A percentile compares a stretch with the other conserved stretches of the same genome.
Evolutionary conservation across 2,113 vertebrate species (phyloP).

Genomic region (Formicarius rufipectus): DNA sequence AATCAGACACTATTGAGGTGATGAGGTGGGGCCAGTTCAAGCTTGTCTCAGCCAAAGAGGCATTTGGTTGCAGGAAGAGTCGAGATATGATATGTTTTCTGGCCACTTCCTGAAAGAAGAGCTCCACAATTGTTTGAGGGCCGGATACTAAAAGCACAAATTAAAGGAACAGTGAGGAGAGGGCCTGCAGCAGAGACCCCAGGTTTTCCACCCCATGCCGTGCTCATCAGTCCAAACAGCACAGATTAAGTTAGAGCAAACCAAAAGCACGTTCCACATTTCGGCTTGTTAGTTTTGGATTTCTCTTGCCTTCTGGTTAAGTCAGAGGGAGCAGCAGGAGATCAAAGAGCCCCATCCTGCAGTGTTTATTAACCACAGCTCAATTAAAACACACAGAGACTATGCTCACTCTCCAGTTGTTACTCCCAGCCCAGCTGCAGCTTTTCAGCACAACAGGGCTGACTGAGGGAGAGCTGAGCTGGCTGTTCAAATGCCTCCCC

Average conservation of each 20-base stretch:
- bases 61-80: constrained; percentile 80
- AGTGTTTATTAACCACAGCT: background rate
- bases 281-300: background rate
- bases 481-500: background rate
- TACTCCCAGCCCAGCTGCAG: background rate
- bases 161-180: background rate
- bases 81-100: constrained; percentile 85
- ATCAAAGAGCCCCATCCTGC: constrained; percentile 2
- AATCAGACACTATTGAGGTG: constrained; percentile 79
- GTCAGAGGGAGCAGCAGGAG: constrained; percentile 25
- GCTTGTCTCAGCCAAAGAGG: constrained; percentile 61
- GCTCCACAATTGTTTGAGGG: constrained; percentile 90
- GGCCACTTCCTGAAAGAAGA: constrained; percentile 91
- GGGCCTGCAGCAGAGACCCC: background rate
- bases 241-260: background rate
- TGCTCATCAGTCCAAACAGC: background rate
- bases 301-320: background rate
- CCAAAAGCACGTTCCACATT: background rate
- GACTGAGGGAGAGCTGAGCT: background rate
- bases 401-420: background rate
- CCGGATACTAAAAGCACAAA: constrained; percentile 69
- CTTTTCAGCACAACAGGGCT: background rate
- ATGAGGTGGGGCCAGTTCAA: constrained; percentile 87
- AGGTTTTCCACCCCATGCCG: background rate
- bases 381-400: background rate